Evolutionary conservation across 2,888 invertebrate genomes (phyloP).

Genomic region (Acrocyrtus sp.): DNA sequence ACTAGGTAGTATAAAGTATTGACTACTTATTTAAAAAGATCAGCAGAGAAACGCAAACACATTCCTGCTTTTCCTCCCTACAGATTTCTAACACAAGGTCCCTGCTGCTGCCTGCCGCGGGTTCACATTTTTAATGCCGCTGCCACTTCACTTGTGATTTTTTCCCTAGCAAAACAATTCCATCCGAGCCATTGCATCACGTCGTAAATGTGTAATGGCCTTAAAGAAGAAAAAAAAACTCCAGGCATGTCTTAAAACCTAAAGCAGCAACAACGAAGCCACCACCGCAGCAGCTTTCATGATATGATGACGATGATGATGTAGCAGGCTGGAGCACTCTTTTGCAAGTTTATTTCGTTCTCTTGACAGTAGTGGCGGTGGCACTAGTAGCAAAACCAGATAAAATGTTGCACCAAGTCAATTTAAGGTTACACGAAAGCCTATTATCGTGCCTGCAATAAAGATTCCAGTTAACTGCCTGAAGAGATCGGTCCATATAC

Average conservation of each 20-base stretch:
- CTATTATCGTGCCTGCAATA: constrained; percentile 29
- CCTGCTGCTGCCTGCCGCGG: constrained; percentile 13
- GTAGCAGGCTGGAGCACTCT: no score
- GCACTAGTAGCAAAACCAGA: not conserved
- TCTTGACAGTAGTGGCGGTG: no score
- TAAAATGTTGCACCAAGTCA: constrained; percentile 36
- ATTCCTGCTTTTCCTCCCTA: no score
- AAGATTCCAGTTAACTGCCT: constrained; percentile 29
- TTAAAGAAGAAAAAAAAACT: constrained; percentile 10
- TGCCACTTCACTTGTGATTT: not conserved
- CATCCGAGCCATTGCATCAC: constrained; percentile 30
- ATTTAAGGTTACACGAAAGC: constrained; percentile 36
- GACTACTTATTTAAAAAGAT: constrained; percentile 3
- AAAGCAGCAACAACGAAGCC: no score
- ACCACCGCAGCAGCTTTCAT: no score
- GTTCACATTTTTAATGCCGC: constrained; percentile 8
- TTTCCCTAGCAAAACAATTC: constrained; percentile 19
- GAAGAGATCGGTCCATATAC: no score
- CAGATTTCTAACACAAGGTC: not conserved
- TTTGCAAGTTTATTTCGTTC: no score
- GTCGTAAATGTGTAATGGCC: constrained; percentile 32
- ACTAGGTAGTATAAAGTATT: not conserved
- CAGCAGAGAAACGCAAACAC: not conserved
- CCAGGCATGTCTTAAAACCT: no score
- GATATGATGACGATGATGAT: no score